phyloP scores from a whole-genome alignment of 2,888 invertebrate species.

The Xestia c-nigrum region DNA sequence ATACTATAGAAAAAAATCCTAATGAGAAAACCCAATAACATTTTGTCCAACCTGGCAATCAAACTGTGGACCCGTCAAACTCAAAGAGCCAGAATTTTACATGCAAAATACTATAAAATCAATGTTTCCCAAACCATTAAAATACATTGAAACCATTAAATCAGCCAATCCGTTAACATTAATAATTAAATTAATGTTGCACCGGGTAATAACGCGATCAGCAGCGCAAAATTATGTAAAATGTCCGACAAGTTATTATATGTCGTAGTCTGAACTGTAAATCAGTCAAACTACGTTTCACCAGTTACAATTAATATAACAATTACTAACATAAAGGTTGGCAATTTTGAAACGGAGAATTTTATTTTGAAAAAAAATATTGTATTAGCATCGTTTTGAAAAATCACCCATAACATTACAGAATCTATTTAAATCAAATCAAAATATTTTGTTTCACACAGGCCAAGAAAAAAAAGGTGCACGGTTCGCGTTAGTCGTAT shows the following conservation, averaged over 20 bases:
- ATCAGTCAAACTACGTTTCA: neutral
- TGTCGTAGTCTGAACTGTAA: neutral
- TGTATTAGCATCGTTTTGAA: no score
- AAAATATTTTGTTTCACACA: no score
- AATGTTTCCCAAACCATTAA: neutral
- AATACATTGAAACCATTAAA: conserved; percentile 11
- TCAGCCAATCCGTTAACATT: conserved; percentile 17
- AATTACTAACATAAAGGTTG: neutral
- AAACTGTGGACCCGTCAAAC: neutral
- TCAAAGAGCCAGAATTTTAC: neutral
- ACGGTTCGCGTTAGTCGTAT: no score
- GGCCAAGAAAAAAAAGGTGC: no score
- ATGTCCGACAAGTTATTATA: conserved; percentile 26
- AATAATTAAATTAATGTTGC: conserved; percentile 49
- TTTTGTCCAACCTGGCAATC: neutral
- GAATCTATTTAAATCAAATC: no score
- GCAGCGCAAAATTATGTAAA: conserved; percentile 32
- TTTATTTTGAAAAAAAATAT: no score
- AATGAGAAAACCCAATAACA: neutral
- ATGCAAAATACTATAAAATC: neutral
- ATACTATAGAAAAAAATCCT: neutral
- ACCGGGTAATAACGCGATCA: conserved; percentile 19
- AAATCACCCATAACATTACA: no score
- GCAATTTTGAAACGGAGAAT: neutral
- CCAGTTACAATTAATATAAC: neutral